Evolutionary conservation across 2,113 vertebrate species (phyloP).

Genomic region (Zosterops japonicus): DNA sequence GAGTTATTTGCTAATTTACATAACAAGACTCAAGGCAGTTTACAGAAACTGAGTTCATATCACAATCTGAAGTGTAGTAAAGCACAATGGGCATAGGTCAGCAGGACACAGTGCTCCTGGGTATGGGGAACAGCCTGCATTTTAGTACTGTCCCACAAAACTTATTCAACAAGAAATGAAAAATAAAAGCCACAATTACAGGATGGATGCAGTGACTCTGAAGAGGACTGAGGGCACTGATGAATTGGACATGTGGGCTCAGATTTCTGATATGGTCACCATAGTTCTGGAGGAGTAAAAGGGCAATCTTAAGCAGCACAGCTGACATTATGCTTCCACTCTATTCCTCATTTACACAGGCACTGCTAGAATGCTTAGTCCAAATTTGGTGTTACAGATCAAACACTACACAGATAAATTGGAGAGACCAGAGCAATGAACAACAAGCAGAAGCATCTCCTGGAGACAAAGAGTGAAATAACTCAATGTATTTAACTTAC

Average conservation of each 20-base stretch:
- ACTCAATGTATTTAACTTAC: background rate
- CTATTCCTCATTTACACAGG: background rate
- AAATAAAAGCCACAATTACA: background rate
- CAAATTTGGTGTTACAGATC: background rate
- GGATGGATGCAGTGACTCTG: background rate
- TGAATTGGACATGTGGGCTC: background rate
- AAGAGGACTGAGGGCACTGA: background rate
- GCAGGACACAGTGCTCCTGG: background rate
- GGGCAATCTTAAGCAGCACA: background rate
- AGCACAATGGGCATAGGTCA: background rate
- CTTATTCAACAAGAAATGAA: background rate
- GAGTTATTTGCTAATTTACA: background rate
- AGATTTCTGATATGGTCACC: background rate
- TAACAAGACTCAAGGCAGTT: background rate
- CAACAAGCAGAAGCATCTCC: background rate
- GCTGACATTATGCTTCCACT: background rate
- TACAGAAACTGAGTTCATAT: background rate
- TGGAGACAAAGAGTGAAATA: background rate
- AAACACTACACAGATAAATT: background rate
- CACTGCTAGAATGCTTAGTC: background rate
- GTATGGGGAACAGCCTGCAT: background rate
- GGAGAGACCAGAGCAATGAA: background rate
- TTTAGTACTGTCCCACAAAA: background rate
- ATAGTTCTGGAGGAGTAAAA: background rate
- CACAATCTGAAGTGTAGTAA: background rate